Evolutionary conservation across 2,113 vertebrate species (phyloP).

Genomic region (Lanius collurio): DNA sequence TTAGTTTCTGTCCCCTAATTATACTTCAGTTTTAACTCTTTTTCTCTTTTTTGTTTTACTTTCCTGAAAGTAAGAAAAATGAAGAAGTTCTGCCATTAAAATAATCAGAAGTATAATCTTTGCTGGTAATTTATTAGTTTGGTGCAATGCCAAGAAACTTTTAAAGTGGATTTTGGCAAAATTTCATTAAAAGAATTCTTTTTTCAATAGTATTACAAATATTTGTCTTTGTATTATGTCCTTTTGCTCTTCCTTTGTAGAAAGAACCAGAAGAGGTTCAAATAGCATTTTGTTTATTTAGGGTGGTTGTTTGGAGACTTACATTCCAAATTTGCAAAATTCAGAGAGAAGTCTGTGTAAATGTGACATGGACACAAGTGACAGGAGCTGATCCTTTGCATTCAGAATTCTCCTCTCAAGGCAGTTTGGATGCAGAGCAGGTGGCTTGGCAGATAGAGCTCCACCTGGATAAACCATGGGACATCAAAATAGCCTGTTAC

Average conservation of each 20-base stretch:
- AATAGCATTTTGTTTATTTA: background rate
- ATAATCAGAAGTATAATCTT: background rate
- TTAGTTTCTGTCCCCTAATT: background rate
- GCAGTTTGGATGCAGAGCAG: background rate
- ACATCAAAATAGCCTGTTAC: background rate
- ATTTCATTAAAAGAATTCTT: background rate
- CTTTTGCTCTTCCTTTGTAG: background rate
- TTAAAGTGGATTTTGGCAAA: background rate
- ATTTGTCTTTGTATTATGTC: background rate
- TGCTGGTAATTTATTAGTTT: background rate
- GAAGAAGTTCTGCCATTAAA: background rate
- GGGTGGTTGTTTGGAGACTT: background rate
- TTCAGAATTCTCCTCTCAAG: background rate
- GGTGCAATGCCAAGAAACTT: background rate
- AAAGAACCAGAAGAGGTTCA: background rate
- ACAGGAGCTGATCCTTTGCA: background rate
- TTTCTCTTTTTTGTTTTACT: background rate
- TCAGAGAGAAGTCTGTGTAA: background rate
- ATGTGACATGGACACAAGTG: background rate
- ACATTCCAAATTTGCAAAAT: background rate
- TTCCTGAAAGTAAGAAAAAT: background rate
- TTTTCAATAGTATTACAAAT: background rate
- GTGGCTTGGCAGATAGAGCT: slow-evolving; percentile 19
- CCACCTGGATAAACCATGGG: slow-evolving; percentile 11
- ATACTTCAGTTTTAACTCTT: background rate